These are phyloP conservation scores for Drosophila subquinaria DNA, from an alignment of 2,888 invertebrate genomes.

Conservation along the genomic window DNA sequence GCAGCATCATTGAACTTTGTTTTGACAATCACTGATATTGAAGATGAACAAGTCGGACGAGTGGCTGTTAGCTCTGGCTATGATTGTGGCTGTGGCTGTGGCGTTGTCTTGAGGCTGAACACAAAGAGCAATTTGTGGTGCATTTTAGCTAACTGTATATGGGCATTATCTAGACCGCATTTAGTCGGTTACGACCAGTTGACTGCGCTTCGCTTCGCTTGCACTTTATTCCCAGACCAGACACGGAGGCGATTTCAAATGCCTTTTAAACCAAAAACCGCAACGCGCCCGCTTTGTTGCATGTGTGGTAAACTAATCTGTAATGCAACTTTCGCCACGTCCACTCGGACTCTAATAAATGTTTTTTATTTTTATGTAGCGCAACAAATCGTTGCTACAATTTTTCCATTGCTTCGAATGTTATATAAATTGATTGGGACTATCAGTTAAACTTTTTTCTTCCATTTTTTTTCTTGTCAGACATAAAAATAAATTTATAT, in stretches of 20 bases:
- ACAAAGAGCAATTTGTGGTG: conserved; percentile 33
- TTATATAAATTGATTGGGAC: conserved; percentile 52
- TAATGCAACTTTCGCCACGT: conserved; percentile 67
- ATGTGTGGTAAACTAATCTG: conserved; percentile 34
- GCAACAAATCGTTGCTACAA: conserved; percentile 47
- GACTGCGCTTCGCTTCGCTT: conserved; percentile 65
- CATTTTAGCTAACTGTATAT: conserved; percentile 59
- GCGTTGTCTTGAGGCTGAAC: conserved; percentile 5
- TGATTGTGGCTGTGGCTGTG: conserved; percentile 8
- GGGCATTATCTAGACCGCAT: conserved; percentile 71
- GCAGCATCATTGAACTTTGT: conserved; percentile 73
- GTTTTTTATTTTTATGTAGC: conserved; percentile 50
- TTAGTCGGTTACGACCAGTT: conserved; percentile 74
- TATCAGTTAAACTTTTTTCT: conserved; percentile 2
- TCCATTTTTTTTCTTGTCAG: not conserved
- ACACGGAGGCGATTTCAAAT: conserved; percentile 46
- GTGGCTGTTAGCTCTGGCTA: conserved; percentile 26
- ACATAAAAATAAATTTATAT: conserved; percentile 6
- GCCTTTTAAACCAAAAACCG: conserved; percentile 24
- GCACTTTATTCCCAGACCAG: conserved; percentile 53
- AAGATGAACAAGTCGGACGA: conserved; percentile 45
- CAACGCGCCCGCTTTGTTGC: conserved; percentile 24
- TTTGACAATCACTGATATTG: conserved; percentile 53
- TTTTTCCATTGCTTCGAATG: conserved; percentile 21
- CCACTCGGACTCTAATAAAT: conserved; percentile 21